Evolutionary conservation across 2,113 vertebrate species (phyloP), one percentile per base, ranked within the genome.

Genomic region (Scartelaos histophorus): DNA sequence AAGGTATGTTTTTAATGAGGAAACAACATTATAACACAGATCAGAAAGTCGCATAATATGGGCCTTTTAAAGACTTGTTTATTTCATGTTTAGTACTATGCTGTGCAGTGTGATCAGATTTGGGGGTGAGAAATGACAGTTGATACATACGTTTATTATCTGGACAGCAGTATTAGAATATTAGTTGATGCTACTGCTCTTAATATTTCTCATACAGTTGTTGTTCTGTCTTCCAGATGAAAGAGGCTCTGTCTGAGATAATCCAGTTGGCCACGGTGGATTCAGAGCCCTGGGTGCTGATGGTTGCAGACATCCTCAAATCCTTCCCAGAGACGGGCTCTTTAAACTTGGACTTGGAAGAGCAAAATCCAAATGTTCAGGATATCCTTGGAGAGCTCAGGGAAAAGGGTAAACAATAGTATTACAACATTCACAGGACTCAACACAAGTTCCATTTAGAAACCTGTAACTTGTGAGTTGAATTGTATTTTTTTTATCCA

Each of bases 231-330:
- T 85, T 56, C 34, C 89, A 98, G 98, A 99, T 99, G 97, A 99
- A 98, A 87, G 95, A 94, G 7, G 96, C 96, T 58, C 91, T 99
- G 85, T 95, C 96, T 2, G 97, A 99, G 90, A 97, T 99, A 78
- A 95, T 99, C 92, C 97, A 98, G 92, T 93, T 99, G 51, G 98
- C 97, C 69, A 95, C 95, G 1, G 94, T 98, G 91, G 98, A 99
- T 91, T 95, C 97, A 0, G 98, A 99, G 89, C 97, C 97, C 73
- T 99, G 98, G 98, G 97, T 99, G 76, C 93, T 99, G 87, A 99
- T 99, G 97, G 97, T 99, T 35, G 97, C 98, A 0, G 97, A 98
- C 90, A 98, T 99, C 86, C 93, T 99, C 49, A 99, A 98, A 93
- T 97, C 96, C 79, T 99, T 99, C 87, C 98, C 97, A 15, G 98